Base-by-base conservation (phyloP, 53 echinoderm and acorn worm genomes). In the Echinometra lucunter region DNA sequence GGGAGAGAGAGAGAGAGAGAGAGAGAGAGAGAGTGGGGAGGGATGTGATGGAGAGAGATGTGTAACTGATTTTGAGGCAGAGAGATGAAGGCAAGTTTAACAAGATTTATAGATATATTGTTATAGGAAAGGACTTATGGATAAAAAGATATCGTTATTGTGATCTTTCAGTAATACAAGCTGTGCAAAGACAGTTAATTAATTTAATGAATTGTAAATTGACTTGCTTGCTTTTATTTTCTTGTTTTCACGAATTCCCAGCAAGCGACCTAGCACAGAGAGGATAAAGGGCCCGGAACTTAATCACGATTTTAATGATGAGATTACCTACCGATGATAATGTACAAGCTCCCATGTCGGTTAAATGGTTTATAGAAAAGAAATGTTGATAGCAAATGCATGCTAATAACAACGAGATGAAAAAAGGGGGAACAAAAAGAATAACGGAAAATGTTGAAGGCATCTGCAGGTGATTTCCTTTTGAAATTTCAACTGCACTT, bases 301-400 rank as follows among this genome's bases (percentile, higher is more conserved):
- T 85, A 85, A 85, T 85, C 85, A 4, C 4, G 85, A 85, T 47
- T 85, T 85, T 85, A 47, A 85, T 85, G 85, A 85, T 85, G n/a
- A 30, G 85, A 85, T 85, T 85, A 85, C 6, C n/a, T 85, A 30
- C 47, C 47, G 49, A 85, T 85, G 49, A 44, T 40, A 42, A 81
- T 44, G 25, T 16, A 81, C 5, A n/a, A 44, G 18, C 13, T 32
- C 1, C 69, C 15, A 34, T 69, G 69, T 32, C 6, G 69, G 69
- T 30, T 69, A 69, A 69, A 9, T 11, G 53, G 53, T 53, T 53
- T 53, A 53, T 53, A 63, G 25, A 63, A 63, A 63, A 4, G 63
- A 63, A 63, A 63, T 25, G 63, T 25, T 63, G 23, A 25, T 6
- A 30, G 70, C 34, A n/a, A 70, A 70, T 70, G 70, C 70, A 70